Conservation (phyloP, 1,140 invertebrate species). For the Calycopis cecrops region DNA sequence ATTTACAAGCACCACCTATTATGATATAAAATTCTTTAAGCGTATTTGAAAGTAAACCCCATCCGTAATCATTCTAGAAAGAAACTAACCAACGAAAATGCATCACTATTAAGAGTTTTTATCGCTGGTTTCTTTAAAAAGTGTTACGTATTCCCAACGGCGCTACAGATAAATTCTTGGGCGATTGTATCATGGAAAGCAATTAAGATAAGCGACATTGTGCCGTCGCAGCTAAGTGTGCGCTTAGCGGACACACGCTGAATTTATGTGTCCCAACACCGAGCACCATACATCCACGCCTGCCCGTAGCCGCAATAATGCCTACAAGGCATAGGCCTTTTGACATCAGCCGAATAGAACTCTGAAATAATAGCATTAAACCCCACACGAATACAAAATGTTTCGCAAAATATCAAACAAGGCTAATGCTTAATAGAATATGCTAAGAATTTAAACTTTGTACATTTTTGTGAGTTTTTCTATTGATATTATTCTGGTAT, state of each 20-base stretch:
- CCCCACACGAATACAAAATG: background rate
- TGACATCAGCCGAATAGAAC: background rate
- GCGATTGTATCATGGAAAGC: constrained; percentile 54
- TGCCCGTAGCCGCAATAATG: background rate
- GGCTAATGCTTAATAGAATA: too few species aligned
- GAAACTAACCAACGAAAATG: background rate
- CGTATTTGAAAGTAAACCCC: too few species aligned
- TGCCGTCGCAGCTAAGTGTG: constrained; percentile 50
- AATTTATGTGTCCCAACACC: constrained; percentile 44
- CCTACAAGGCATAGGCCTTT: too few species aligned
- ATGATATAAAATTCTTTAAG: too few species aligned
- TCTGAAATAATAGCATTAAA: background rate
- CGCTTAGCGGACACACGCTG: constrained; percentile 46
- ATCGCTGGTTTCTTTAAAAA: constrained; percentile 33
- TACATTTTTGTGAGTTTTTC: background rate
- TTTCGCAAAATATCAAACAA: too few species aligned
- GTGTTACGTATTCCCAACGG: constrained; percentile 32
- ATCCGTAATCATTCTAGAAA: too few species aligned
- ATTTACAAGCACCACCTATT: too few species aligned
- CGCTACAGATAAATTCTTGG: constrained; percentile 23
- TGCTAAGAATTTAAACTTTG: too few species aligned
- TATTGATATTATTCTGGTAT: too few species aligned
- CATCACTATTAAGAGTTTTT: constrained; percentile 45
- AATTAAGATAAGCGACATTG: constrained; percentile 66
- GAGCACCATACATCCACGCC: constrained; percentile 29